These are phyloP conservation scores for Rosalia funebris DNA, from an alignment of 2,888 invertebrate species.

Conservation along the genomic window DNA sequence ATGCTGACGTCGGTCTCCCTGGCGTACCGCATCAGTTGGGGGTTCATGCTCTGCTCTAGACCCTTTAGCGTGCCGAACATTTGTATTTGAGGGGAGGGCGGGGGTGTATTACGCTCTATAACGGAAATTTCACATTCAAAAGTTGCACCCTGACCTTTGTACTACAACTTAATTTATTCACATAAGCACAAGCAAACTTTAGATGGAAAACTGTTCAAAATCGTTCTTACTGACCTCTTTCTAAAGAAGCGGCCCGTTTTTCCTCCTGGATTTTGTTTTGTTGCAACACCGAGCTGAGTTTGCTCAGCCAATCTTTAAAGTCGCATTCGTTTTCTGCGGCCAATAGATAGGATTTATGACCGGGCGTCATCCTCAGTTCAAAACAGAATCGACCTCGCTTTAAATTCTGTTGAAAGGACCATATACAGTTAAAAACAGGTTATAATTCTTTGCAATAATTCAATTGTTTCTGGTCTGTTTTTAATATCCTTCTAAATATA, in stretches of 20 bases:
- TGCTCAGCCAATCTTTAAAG: constrained; percentile 83
- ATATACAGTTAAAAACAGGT: no score
- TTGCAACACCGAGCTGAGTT: constrained; percentile 84
- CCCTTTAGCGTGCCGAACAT: constrained; percentile 87
- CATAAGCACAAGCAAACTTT: no score
- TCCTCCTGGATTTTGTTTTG: constrained; percentile 84
- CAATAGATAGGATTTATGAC: constrained; percentile 86
- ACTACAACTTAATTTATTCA: no score
- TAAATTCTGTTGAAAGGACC: constrained; percentile 73
- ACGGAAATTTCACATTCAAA: no score
- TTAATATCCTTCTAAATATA: no score
- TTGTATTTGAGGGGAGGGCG: constrained; percentile 71
- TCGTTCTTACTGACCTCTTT: constrained; percentile 64
- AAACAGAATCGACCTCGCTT: constrained; percentile 88
- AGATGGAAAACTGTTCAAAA: no score
- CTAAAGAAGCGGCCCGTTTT: constrained; percentile 75
- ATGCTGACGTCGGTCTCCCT: constrained; percentile 91
- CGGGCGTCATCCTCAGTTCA: constrained; percentile 86
- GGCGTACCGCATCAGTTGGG: constrained; percentile 88
- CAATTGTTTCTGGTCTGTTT: no score
- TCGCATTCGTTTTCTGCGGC: constrained; percentile 89
- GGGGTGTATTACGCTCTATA: constrained; percentile 66
- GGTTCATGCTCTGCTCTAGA: constrained; percentile 91
- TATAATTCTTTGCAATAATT: no score
- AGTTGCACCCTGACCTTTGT: no score